Evolutionary conservation across 2,113 vertebrate genomes (phyloP).

Genomic region (Hirundichthys speculiger): DNA sequence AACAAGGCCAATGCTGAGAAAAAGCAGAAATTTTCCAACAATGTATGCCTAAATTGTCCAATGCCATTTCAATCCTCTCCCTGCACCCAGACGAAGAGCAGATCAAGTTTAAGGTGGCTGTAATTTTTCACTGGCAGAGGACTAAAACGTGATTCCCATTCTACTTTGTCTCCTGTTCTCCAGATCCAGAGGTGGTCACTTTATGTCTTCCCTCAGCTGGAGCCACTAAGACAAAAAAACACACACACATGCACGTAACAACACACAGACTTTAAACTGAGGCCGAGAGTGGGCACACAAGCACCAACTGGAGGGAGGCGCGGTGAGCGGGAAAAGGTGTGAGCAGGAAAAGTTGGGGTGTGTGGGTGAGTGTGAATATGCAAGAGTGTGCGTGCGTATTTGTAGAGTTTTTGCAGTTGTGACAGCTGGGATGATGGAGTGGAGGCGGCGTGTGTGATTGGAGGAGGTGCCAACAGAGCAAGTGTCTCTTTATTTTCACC

Average conservation of each 20-base stretch:
- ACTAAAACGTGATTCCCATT: background rate
- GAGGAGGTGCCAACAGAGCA: slow-evolving; percentile 80
- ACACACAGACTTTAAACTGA: slow-evolving; percentile 46
- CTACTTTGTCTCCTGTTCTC: slow-evolving; percentile 9
- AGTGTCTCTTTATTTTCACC: slow-evolving; percentile 81
- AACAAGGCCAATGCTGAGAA: slow-evolving; percentile 6
- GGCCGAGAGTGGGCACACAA: slow-evolving; percentile 70
- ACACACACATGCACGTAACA: slow-evolving; percentile 33
- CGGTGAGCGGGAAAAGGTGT: slow-evolving; percentile 76
- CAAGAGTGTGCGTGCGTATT: slow-evolving; percentile 71
- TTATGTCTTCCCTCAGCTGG: slow-evolving; percentile 53
- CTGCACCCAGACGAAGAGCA: slow-evolving; percentile 42
- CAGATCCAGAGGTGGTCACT: slow-evolving; percentile 59
- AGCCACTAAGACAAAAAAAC: slow-evolving; percentile 38
- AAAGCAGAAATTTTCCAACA: slow-evolving; percentile 6
- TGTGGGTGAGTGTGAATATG: slow-evolving; percentile 79
- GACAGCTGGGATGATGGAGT: slow-evolving; percentile 82
- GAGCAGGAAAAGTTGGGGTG: slow-evolving; percentile 73
- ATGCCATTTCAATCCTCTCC: slow-evolving; percentile 45
- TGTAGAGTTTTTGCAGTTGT: slow-evolving; percentile 79
- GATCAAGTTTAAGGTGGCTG: slow-evolving; percentile 49
- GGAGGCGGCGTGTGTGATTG: slow-evolving; percentile 79
- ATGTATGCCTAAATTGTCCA: slow-evolving; percentile 18
- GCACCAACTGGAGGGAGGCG: slow-evolving; percentile 73
- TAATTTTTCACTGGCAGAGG: background rate